A percentile compares a stretch with the other conserved stretches of the same genome.
phyloP scores from a whole-genome alignment of 2,113 vertebrate genomes.

The Myotis lucifugus region DNA sequence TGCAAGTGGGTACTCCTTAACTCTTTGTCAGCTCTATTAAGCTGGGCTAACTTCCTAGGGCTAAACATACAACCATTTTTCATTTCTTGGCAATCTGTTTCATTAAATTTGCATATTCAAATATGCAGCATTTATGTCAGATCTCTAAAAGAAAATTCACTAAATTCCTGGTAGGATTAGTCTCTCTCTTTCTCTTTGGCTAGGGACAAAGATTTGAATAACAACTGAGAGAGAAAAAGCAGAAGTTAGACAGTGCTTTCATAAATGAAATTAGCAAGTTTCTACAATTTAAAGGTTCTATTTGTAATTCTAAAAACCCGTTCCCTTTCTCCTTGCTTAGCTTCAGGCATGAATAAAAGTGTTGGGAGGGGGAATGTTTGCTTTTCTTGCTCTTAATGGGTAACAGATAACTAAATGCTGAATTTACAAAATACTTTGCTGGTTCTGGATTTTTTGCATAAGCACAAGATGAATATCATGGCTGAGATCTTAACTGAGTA shows the following conservation, averaged over 20 bases:
- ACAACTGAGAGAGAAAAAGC: conserved; percentile 74
- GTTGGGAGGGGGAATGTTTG: conserved; percentile 72
- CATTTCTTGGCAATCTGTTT: conserved; percentile 72
- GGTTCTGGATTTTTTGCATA: conserved; percentile 78
- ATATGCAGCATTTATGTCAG: conserved; percentile 71
- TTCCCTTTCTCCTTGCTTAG: conserved; percentile 81
- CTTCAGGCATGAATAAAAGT: conserved; percentile 82
- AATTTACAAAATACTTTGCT: conserved; percentile 83
- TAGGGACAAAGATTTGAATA: conserved; percentile 81
- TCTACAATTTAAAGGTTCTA: conserved; percentile 85
- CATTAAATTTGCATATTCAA: conserved; percentile 78
- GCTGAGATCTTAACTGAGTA: conserved; percentile 80
- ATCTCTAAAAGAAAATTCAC: conserved; percentile 77
- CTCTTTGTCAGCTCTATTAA: conserved; percentile 68
- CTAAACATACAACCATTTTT: conserved; percentile 74
- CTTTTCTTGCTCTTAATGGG: conserved; percentile 83
- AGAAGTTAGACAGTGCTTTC: conserved; percentile 77
- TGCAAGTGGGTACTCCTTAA: conserved; percentile 68
- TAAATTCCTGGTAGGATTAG: conserved; percentile 76
- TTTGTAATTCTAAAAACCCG: conserved; percentile 86
- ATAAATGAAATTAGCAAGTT: conserved; percentile 86
- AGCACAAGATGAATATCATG: conserved; percentile 80
- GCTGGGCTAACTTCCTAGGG: conserved; percentile 68
- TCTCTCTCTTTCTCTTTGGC: conserved; percentile 22
- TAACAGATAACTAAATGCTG: conserved; percentile 84